Conservation (phyloP, 2,888 invertebrate genomes). For the Hypselothyrea guttata region DNA sequence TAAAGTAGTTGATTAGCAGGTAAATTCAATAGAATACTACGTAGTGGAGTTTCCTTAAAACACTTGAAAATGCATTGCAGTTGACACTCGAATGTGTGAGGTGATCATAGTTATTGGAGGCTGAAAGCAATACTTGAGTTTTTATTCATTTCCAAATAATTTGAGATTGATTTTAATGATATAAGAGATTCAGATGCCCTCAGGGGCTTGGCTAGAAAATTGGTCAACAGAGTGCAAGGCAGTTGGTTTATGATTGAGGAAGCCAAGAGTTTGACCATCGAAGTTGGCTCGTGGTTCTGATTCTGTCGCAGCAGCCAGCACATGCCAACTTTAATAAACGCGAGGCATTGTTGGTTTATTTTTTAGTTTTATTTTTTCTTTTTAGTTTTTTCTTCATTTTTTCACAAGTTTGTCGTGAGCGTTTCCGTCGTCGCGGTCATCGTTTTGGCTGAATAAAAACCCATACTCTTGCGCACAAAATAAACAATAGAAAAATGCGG, state of each 20-base stretch:
- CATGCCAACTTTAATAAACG: conserved; percentile 15
- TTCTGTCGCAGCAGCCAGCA: conserved; percentile 30
- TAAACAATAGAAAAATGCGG: conserved; percentile 45
- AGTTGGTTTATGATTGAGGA: conserved; percentile 37
- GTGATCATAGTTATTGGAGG: neutral
- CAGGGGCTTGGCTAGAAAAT: conserved; percentile 13
- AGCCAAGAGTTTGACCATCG: conserved; percentile 34
- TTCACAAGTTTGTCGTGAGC: conserved; percentile 33
- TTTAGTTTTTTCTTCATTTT: conserved; percentile 24
- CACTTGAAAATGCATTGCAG: conserved; percentile 12
- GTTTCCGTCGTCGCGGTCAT: conserved; percentile 33
- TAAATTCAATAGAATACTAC: too few relatives aligned
- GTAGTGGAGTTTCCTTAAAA: neutral
- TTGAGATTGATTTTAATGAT: too few relatives aligned
- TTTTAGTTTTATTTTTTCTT: too few relatives aligned
- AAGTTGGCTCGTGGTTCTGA: conserved; percentile 26
- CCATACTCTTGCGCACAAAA: conserved; percentile 12
- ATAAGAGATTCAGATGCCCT: too few relatives aligned
- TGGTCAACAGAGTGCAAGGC: neutral
- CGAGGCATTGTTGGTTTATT: conserved; percentile 9
- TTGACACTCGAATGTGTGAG: conserved; percentile 5
- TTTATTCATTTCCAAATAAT: too few relatives aligned
- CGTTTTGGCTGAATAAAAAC: neutral
- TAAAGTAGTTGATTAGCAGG: too few relatives aligned
- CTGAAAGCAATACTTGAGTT: too few relatives aligned